These are phyloP conservation scores for Sitobion miscanthi DNA, from an alignment of 1,140 invertebrate genomes.

Conservation along the genomic window DNA sequence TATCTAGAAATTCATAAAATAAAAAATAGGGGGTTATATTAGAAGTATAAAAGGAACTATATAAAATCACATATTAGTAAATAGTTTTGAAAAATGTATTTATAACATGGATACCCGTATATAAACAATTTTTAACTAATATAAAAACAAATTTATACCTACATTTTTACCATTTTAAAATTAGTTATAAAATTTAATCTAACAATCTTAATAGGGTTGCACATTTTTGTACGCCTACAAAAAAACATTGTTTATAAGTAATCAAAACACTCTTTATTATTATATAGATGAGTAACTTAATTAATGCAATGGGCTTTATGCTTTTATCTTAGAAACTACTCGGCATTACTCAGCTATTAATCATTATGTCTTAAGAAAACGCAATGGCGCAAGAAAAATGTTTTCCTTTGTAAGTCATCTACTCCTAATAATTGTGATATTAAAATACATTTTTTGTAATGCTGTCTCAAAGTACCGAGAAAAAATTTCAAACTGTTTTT, in stretches of 20 bases:
- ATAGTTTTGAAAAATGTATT: not conserved
- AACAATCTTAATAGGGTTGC: not conserved
- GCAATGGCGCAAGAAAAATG: not conserved
- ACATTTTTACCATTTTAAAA: not conserved
- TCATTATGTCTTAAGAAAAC: not conserved
- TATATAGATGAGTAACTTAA: not conserved
- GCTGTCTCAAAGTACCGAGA: too few species aligned
- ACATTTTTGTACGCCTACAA: not conserved
- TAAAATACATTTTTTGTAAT: not conserved
- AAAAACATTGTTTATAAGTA: not conserved
- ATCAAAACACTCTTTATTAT: not conserved
- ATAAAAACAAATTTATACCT: not conserved
- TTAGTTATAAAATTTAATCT: not conserved
- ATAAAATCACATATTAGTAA: not conserved
- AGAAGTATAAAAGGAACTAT: not conserved
- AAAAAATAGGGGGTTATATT: not conserved
- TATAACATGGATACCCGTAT: not conserved
- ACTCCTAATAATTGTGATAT: not conserved
- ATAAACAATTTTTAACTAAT: not conserved
- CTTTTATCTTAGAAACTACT: not conserved
- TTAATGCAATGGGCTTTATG: conserved; percentile 11
- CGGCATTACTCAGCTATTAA: not conserved
- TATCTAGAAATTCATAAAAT: not conserved
- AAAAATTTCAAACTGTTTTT: not conserved
- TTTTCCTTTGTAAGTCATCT: not conserved